Base-by-base conservation (phyloP, 2,113 vertebrate genomes). In the Zosterops hypoxanthus region DNA sequence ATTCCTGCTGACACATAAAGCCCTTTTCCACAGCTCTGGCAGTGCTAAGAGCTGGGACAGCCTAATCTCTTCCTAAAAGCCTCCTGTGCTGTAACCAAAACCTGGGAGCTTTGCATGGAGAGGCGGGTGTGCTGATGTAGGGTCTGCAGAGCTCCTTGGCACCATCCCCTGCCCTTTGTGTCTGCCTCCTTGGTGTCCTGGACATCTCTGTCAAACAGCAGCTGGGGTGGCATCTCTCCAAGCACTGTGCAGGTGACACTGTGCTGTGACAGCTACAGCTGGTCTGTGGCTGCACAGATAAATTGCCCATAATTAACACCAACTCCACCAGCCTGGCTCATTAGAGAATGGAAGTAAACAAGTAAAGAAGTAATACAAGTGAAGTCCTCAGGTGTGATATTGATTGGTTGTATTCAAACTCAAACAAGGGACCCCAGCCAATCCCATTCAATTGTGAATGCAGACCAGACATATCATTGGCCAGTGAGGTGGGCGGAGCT, bases 111-210 rank as follows among this genome's bases (percentile, higher is more conserved):
- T 13, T 46, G 44, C 1, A 0, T 18, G 64, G 64, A 82, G 46
- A 0, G 1, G 47, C 0, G 0, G 34, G 28, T 0, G 0, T 14
- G 39, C 22, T 49, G 86, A 12, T 0, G 0, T 5, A 24, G 34
- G 46, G 25, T 33, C 47, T 53, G 64, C 39, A 56, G 33, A 34
- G 64, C 47, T 39, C 12, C 7, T 31, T 23, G 22, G 50, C 42
- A 22, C 59, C 50, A 1, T n/a, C 41, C 75, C 63, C 73, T 90
- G 76, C 53, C n/a, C 60, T 63, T 61, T 21, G 41, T 19, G 0
- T 20, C 46, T 49, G 39, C 42, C 64, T 46, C 59, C 28, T 46
- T n/a, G 33, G 3, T 53, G 28, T 20, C 59, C 26, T 26, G 33
- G 28, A 8, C 6, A 2, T 8, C 4, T 21, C 28, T 39, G 10